Conservation (phyloP, 2,113 vertebrate species). For the Vidua macroura region DNA sequence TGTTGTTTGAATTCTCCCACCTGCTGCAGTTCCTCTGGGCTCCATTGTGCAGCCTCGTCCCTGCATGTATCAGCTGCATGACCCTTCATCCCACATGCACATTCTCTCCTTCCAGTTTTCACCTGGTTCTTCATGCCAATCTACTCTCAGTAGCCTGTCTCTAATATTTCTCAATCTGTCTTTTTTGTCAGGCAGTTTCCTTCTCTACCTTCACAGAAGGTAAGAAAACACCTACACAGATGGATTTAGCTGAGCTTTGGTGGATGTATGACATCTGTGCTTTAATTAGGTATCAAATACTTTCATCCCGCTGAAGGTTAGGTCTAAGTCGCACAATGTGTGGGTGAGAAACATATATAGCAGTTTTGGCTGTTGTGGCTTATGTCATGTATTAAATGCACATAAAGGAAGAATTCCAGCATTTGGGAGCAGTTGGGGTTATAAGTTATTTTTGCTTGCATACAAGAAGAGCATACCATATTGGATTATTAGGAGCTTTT, state of each 20-base stretch:
- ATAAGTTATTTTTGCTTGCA: neutral
- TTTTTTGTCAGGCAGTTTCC: neutral
- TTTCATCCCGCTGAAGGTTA: neutral
- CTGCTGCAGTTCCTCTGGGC: neutral
- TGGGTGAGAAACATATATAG: neutral
- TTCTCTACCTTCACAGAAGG: neutral
- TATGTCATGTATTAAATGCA: neutral
- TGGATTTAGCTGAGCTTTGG: neutral
- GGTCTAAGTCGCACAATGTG: neutral
- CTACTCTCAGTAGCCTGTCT: neutral
- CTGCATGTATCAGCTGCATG: neutral
- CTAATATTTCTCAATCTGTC: neutral
- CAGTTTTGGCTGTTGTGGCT: neutral
- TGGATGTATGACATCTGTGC: neutral
- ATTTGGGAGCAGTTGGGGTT: neutral
- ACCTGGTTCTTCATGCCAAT: neutral
- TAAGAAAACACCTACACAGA: neutral
- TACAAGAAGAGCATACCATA: neutral
- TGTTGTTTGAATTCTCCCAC: neutral
- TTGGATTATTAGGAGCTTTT: neutral
- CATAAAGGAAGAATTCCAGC: neutral
- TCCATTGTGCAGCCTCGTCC: fast-evolving
- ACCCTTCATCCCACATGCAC: neutral
- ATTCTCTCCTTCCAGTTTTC: neutral
- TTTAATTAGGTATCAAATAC: neutral